Conservation (phyloP, 2,888 invertebrate species). For the Rhimphoctona megacephalus region DNA sequence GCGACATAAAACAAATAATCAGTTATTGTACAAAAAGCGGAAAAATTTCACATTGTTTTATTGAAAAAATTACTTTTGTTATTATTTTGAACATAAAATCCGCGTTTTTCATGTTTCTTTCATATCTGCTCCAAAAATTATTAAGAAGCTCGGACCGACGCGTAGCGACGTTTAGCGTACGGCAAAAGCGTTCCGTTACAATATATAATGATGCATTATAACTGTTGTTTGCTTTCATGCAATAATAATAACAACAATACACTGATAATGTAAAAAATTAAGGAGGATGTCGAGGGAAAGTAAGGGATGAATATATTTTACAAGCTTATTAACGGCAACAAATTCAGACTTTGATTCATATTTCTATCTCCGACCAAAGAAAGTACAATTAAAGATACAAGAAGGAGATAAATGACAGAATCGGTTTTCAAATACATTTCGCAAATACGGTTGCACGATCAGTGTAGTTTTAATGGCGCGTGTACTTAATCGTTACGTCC, state of each 20-base stretch:
- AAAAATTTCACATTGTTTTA: no score
- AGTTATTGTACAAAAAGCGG: no score
- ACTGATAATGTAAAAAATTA: background rate
- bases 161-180: no score
- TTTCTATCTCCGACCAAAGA: background rate
- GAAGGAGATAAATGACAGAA: background rate
- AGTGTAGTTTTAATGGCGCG: background rate
- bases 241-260: constrained; percentile 5
- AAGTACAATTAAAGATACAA: background rate
- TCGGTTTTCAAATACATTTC: background rate
- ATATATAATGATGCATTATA: constrained; percentile 30
- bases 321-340: background rate
- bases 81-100: no score
- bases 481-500: background rate
- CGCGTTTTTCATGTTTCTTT: no score
- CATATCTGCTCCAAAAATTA: no score
- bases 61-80: no score
- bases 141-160: no score
- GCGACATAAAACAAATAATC: no score
- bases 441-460: background rate
- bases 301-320: background rate
- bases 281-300: background rate
- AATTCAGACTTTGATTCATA: background rate
- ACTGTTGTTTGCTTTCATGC: constrained; percentile 6
- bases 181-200: no score